Conservation (phyloP, 2,113 vertebrate genomes). For the Sebastes schlegelii region DNA sequence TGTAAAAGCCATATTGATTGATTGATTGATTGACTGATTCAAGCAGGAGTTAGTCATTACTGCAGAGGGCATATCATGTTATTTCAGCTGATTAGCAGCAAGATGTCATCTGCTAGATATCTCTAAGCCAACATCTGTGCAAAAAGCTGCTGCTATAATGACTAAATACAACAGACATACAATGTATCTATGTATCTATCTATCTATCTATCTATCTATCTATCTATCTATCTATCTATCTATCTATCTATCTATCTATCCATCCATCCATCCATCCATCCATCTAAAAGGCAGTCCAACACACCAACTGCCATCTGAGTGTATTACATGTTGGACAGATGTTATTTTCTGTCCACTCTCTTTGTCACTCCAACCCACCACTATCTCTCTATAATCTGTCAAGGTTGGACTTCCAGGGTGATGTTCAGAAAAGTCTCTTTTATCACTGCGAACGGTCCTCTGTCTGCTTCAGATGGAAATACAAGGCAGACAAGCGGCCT, state of each 20-base stretch:
- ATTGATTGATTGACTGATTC: constrained; percentile 39
- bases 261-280: no score
- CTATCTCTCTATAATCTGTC: not conserved
- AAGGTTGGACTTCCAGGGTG: not conserved
- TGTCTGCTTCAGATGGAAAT: not conserved
- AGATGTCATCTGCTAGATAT: constrained; percentile 17
- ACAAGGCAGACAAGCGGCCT: not conserved
- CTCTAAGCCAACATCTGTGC: constrained; percentile 12
- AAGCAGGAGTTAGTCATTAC: constrained; percentile 28
- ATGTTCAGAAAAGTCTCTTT: not conserved
- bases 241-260: no score
- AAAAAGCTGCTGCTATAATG: not conserved
- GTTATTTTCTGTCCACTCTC: not conserved
- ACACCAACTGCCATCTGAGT: not conserved
- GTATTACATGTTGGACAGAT: not conserved
- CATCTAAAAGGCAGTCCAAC: not conserved
- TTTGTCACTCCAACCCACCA: not conserved
- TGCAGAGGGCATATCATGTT: constrained; percentile 2
- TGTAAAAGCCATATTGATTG: not conserved
- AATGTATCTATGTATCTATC: not conserved
- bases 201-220: not conserved
- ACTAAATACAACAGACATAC: not conserved
- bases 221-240: not conserved
- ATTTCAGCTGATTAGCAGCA: constrained; percentile 28
- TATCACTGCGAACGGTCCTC: not conserved